Conservation (phyloP, 2,113 vertebrate species). For the Capreolus pygargus region DNA sequence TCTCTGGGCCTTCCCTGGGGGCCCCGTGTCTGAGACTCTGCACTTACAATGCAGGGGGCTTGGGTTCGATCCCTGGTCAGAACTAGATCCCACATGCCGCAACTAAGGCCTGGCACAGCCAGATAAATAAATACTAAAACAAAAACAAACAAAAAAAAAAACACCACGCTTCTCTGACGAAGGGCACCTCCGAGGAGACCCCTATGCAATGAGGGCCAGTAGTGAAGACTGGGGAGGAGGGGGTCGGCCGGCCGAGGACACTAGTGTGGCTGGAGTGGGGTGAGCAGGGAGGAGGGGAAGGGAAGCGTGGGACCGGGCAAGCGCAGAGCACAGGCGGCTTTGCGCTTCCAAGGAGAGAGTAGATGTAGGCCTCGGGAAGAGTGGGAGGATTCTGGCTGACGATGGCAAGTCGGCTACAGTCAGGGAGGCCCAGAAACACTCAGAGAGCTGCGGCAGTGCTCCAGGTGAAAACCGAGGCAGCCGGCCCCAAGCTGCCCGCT, state of each 20-base stretch:
- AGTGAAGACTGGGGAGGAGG: not conserved
- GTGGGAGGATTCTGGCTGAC: not conserved
- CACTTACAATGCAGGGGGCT: not conserved
- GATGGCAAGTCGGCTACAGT: not conserved
- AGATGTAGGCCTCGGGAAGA: not conserved
- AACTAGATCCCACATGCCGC: not conserved
- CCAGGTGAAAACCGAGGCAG: accelerated
- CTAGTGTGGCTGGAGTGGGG: not conserved
- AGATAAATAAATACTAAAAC: not conserved
- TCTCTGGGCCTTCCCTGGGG: not conserved
- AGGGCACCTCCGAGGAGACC: not conserved
- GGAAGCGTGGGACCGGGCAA: not conserved
- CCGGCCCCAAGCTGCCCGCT: too few species aligned
- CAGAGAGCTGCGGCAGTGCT: not conserved
- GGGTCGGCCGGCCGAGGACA: not conserved
- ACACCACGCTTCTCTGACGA: not conserved
- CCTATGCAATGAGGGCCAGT: not conserved
- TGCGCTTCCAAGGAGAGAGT: not conserved
- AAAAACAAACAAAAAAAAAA: not conserved
- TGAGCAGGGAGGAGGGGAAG: not conserved
- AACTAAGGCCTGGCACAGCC: not conserved
- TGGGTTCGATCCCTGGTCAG: not conserved
- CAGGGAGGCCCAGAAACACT: not conserved
- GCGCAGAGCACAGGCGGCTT: accelerated
- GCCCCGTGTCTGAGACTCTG: not conserved